These are phyloP conservation scores for Tiliacea citrago DNA, from an alignment of 2,888 invertebrate species.

Conservation along the genomic window DNA sequence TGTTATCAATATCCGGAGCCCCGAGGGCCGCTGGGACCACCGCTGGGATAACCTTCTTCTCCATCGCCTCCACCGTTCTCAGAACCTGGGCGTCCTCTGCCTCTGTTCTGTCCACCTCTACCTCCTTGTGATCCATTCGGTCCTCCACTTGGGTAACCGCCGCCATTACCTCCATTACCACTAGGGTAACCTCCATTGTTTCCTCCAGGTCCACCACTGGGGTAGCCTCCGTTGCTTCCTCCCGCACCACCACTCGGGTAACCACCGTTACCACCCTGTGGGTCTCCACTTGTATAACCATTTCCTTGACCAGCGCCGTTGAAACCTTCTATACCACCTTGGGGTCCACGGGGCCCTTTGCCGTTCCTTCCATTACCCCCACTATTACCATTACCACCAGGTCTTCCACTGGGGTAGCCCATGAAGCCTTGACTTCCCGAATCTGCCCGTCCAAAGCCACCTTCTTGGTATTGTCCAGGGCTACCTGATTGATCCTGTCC, in stretches of 20 bases:
- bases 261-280: conserved; percentile 56
- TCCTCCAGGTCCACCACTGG: conserved; percentile 47
- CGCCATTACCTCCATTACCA: conserved; percentile 24
- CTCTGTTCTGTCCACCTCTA: conserved; percentile 64
- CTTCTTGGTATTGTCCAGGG: conserved; percentile 67
- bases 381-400: conserved; percentile 64
- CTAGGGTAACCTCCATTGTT: conserved; percentile 33
- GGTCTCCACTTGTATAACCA: conserved; percentile 55
- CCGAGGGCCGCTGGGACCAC: conserved; percentile 83
- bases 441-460: conserved; percentile 63
- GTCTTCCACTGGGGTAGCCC: conserved; percentile 73
- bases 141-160: conserved; percentile 72
- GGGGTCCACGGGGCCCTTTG: conserved; percentile 33
- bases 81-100: conserved; percentile 66
- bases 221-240: conserved; percentile 47
- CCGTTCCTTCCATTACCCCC: conserved; percentile 52
- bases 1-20: conserved; percentile 84
- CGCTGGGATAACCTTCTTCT: conserved; percentile 83
- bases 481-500: conserved; percentile 58
- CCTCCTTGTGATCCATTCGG: conserved; percentile 59
- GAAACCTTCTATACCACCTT: conserved; percentile 47
- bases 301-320: conserved; percentile 48
- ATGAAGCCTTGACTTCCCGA: conserved; percentile 59
- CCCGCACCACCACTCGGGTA: conserved; percentile 64
- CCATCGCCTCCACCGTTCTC: conserved; percentile 65